Percentiles rank a stretch among this genome's conserved stretches.
These are phyloP conservation scores for Heliconius himera DNA, from an alignment of 1,140 invertebrate genomes.

Conservation along the genomic window DNA sequence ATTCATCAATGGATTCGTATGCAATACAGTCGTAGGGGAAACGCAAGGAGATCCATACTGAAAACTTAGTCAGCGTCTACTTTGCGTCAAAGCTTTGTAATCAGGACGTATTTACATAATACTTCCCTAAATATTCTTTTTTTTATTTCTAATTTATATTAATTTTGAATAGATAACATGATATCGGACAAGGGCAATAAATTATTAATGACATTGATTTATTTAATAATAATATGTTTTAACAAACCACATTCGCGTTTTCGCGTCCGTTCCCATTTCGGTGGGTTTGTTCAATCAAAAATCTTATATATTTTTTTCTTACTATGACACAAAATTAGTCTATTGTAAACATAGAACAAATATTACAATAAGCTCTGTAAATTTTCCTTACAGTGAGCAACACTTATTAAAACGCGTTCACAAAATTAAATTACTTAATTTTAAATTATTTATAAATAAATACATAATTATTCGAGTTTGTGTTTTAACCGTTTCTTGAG, in stretches of 20 bases:
- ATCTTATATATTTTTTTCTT: background rate
- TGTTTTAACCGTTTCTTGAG: constrained; percentile 47
- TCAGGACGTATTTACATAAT: background rate
- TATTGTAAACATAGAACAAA: background rate
- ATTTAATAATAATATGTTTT: background rate
- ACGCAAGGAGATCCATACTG: constrained; percentile 4
- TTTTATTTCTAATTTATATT: background rate
- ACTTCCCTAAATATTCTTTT: background rate
- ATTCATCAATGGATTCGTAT: background rate
- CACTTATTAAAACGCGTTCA: constrained; percentile 51
- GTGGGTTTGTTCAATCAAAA: constrained; percentile 44
- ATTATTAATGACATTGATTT: background rate
- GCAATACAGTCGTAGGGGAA: background rate
- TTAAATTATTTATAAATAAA: constrained; percentile 47
- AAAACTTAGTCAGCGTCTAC: background rate
- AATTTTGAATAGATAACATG: background rate
- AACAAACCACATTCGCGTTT: background rate
- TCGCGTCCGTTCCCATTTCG: constrained; percentile 34
- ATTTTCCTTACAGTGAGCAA: constrained; percentile 43
- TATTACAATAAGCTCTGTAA: background rate
- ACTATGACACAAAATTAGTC: constrained; percentile 19
- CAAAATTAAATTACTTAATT: constrained; percentile 45
- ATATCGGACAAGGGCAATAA: background rate
- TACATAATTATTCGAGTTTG: constrained; percentile 65
- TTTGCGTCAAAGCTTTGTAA: background rate